These are phyloP conservation scores for Adelges cooleyi DNA, from an alignment of 1,140 invertebrate species.

Conservation along the genomic window DNA sequence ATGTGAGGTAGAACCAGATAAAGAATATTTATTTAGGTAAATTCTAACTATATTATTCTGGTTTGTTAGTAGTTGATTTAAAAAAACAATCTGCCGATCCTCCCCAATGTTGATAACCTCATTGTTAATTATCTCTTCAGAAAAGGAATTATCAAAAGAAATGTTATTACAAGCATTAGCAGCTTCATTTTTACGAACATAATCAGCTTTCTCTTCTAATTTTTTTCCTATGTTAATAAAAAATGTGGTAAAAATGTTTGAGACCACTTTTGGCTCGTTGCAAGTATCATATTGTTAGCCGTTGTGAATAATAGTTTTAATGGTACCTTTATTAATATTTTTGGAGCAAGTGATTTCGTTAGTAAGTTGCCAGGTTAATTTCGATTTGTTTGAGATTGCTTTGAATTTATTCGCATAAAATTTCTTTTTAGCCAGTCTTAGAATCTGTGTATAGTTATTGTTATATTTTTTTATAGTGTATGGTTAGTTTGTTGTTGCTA, in stretches of 20 bases:
- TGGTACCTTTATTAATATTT: not conserved
- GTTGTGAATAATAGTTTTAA: no score
- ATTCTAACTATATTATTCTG: no score
- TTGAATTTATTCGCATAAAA: not conserved
- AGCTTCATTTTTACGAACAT: no score
- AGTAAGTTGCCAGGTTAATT: not conserved
- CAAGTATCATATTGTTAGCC: no score
- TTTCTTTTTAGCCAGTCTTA: not conserved
- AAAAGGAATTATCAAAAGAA: not conserved
- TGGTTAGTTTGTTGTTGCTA: not conserved
- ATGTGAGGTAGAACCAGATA: no score
- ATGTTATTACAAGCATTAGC: no score
- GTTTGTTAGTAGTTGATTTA: no score
- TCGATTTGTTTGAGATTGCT: not conserved
- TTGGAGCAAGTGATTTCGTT: not conserved
- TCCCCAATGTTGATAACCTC: not conserved
- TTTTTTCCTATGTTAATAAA: constrained; percentile 6
- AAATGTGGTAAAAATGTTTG: not conserved
- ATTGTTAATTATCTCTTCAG: not conserved
- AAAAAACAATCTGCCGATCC: no score
- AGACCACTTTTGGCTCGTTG: no score
- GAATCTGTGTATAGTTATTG: constrained; percentile 1
- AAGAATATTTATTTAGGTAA: no score
- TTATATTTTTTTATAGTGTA: constrained; percentile 8
- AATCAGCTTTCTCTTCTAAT: not conserved